A percentile compares a stretch with the other conserved stretches of the same genome.
Evolutionary conservation across 2,888 invertebrate genomes (phyloP).

Genomic region (Tenthredo scrophulariae): DNA sequence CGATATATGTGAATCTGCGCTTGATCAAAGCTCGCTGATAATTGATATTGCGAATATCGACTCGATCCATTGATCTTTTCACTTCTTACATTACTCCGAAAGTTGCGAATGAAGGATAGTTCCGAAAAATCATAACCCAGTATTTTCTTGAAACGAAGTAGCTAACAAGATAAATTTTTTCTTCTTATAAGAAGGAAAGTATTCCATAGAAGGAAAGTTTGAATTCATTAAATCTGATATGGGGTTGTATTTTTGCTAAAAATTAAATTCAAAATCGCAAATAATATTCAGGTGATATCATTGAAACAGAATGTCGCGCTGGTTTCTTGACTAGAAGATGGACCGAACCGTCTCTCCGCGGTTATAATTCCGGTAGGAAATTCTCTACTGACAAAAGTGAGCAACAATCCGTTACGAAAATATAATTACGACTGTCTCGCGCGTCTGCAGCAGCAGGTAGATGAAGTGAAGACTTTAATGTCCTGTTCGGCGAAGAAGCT

Average conservation of each 20-base stretch:
- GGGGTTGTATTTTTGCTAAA: not conserved
- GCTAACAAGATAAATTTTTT: not conserved
- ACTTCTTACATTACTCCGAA: not conserved
- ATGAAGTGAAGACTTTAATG: conserved; percentile 48
- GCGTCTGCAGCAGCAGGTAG: not conserved
- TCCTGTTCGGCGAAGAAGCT: conserved; percentile 34
- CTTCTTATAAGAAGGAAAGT: too few relatives aligned
- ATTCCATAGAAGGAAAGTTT: not conserved
- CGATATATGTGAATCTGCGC: not conserved
- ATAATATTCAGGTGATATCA: not conserved
- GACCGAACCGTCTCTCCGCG: not conserved
- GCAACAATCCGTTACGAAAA: conserved; percentile 48
- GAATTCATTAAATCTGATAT: not conserved
- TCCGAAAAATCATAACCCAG: not conserved
- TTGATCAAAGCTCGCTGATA: conserved; percentile 2
- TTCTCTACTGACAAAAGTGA: conserved; percentile 31
- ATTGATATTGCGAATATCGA: not conserved
- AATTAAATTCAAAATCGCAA: conserved; percentile 16
- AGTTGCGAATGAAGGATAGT: not conserved
- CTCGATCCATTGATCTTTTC: not conserved
- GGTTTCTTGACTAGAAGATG: conserved; percentile 21
- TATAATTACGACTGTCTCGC: conserved; percentile 46
- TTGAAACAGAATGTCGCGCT: not conserved
- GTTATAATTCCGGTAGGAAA: not conserved
- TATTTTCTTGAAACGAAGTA: not conserved